These are phyloP conservation scores for Phoxinus dragarum DNA, from an alignment of 2,797 vertebrate species.

Conservation along the genomic window DNA sequence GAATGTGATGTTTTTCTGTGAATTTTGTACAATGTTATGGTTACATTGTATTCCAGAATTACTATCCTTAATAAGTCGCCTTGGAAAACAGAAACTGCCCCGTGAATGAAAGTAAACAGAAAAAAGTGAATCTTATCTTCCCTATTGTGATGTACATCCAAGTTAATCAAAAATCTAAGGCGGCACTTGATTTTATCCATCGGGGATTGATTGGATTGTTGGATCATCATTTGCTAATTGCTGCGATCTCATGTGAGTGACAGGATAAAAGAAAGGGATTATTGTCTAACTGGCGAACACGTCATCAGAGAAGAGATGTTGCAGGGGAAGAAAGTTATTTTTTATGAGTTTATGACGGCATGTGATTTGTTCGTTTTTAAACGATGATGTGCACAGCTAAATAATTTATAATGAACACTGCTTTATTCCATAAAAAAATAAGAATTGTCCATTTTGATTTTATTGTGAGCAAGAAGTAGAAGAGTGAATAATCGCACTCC, in stretches of 20 bases:
- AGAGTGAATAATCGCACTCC: conserved; percentile 22
- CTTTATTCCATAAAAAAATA: not conserved
- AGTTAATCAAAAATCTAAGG: not conserved
- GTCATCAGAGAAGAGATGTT: not conserved
- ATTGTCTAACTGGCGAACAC: not conserved
- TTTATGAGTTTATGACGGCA: too few relatives aligned
- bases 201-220: not conserved
- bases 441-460: not conserved
- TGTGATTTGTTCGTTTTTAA: not conserved
- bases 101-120: not conserved
- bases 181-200: not conserved
- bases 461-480: not conserved
- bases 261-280: not conserved
- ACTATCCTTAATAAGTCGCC: not conserved
- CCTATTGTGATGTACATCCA: not conserved
- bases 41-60: not conserved
- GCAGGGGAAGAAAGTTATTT: not conserved
- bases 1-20: not conserved
- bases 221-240: not conserved
- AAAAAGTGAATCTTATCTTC: not conserved
- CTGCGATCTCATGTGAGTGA: not conserved
- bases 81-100: not conserved
- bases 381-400: not conserved
- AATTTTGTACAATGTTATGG: not conserved
- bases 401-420: not conserved